These are phyloP conservation scores for Rhadina sibilatrix DNA, from an alignment of 2,113 vertebrate genomes.

Conservation along the genomic window DNA sequence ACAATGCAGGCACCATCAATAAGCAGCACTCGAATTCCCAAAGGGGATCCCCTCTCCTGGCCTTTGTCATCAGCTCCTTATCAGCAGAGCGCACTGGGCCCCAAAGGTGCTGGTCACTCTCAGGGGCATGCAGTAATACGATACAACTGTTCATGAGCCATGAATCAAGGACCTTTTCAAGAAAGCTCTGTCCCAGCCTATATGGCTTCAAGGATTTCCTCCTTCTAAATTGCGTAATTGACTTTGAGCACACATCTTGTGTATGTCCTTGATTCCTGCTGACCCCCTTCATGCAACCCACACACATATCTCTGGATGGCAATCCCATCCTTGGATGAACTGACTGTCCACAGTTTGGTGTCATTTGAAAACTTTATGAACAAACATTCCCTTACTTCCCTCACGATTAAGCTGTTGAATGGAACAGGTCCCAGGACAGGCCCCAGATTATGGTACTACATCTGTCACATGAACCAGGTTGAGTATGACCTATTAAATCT, in stretches of 20 bases:
- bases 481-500: background rate
- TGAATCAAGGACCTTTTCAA: background rate
- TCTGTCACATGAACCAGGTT: background rate
- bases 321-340: background rate
- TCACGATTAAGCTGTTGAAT: background rate
- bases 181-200: background rate
- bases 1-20: too few relatives aligned
- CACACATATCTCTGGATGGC: background rate
- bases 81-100: too few relatives aligned
- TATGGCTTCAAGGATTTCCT: background rate
- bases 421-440: background rate
- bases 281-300: background rate
- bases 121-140: too few relatives aligned
- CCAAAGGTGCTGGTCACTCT: too few relatives aligned
- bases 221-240: background rate
- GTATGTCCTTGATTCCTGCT: background rate
- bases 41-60: too few relatives aligned
- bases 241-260: background rate
- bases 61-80: too few relatives aligned
- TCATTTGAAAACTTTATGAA: background rate
- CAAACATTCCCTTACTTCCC: background rate
- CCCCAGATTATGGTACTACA: background rate
- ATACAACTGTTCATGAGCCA: background rate
- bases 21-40: too few relatives aligned
- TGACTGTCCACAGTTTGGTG: background rate